phyloP scores from a whole-genome alignment of 2,888 invertebrate genomes.

The Ophion slaviceki region DNA sequence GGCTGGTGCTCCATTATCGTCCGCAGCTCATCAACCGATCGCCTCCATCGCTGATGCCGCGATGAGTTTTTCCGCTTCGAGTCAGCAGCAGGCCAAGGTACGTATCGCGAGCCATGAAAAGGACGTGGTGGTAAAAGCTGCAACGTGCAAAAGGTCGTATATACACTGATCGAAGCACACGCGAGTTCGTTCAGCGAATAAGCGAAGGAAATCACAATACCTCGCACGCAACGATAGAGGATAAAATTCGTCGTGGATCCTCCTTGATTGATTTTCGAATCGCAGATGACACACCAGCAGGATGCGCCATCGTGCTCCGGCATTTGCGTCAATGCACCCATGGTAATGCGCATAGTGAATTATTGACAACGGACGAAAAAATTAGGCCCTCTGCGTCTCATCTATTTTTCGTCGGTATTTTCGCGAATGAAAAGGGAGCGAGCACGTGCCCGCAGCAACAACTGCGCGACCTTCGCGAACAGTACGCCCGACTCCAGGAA shows the following conservation, averaged over 20 bases:
- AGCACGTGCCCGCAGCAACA: constrained; percentile 84
- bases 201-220: constrained; percentile 39
- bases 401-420: neutral
- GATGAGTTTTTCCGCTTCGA: constrained; percentile 30
- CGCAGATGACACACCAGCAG: constrained; percentile 70
- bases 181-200: constrained; percentile 25
- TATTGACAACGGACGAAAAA: no score
- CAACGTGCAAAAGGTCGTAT: neutral
- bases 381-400: no score
- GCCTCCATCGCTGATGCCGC: neutral
- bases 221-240: constrained; percentile 47
- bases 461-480: constrained; percentile 86
- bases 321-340: constrained; percentile 75
- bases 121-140: neutral
- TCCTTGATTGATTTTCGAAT: constrained; percentile 65
- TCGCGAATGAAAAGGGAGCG: constrained; percentile 64
- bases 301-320: constrained; percentile 71
- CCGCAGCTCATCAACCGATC: constrained; percentile 19
- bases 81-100: constrained; percentile 26
- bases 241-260: constrained; percentile 21
- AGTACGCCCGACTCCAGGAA: constrained; percentile 87
- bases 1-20: constrained; percentile 13
- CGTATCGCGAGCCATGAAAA: neutral
- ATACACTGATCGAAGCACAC: constrained; percentile 1
- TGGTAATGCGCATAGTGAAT: constrained; percentile 69